These are phyloP conservation scores for Silurus aristotelis DNA, from an alignment of 2,797 vertebrate species.

Conservation along the genomic window DNA sequence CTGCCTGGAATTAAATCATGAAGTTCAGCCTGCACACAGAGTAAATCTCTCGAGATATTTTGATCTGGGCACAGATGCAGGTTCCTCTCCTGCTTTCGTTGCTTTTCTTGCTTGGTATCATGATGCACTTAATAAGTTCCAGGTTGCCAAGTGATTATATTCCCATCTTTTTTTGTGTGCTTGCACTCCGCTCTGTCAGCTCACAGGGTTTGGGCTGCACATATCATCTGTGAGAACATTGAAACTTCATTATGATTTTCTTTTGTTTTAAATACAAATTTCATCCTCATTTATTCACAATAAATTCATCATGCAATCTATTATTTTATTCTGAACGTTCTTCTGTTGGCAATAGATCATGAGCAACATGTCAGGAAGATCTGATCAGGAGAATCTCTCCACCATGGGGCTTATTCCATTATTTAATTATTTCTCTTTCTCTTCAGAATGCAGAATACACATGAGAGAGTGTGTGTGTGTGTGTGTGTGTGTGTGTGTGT, in stretches of 20 bases:
- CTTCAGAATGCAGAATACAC: neutral
- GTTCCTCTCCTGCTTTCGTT: neutral
- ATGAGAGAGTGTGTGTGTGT: too few relatives aligned
- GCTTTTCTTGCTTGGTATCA: neutral
- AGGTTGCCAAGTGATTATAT: neutral
- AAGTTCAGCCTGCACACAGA: conserved; percentile 37
- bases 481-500: too few relatives aligned
- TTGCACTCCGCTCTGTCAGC: neutral
- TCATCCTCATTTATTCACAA: neutral
- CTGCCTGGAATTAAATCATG: conserved; percentile 38
- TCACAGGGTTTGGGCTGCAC: neutral
- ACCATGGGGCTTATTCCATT: neutral
- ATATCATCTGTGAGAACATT: neutral
- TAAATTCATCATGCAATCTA: neutral
- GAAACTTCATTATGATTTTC: neutral
- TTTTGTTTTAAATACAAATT: neutral
- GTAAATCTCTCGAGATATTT: conserved; percentile 36
- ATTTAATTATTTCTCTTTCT: neutral
- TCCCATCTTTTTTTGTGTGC: neutral
- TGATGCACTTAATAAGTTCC: neutral
- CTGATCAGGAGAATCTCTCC: neutral
- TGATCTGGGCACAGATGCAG: conserved; percentile 30
- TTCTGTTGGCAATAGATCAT: neutral
- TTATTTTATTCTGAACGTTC: neutral
- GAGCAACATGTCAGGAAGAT: neutral